Evolutionary conservation across 1,140 invertebrate species (phyloP).

Genomic region (Eciton burchellii): DNA sequence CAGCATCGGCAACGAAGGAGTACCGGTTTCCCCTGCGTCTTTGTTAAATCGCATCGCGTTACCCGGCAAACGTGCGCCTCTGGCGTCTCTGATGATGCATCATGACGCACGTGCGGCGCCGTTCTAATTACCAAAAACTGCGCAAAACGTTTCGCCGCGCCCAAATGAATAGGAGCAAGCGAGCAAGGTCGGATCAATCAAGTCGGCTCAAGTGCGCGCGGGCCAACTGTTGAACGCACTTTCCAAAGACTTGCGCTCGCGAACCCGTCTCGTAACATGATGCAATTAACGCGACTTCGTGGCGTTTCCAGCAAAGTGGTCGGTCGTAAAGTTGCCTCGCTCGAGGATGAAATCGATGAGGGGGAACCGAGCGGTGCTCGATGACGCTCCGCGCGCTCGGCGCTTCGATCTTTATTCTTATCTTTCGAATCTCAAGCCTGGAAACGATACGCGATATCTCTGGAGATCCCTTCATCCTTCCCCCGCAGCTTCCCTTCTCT

Average conservation of each 20-base stretch:
- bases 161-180: constrained; percentile 32
- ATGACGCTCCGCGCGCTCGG: not conserved
- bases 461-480: too few relatives aligned
- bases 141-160: constrained; percentile 17
- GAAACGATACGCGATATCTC: too few relatives aligned
- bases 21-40: not conserved
- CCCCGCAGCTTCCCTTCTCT: too few relatives aligned
- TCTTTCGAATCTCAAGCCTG: too few relatives aligned
- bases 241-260: constrained; percentile 18
- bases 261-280: constrained; percentile 12
- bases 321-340: not conserved
- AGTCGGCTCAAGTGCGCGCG: not conserved
- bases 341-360: not conserved
- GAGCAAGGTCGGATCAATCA: constrained; percentile 58
- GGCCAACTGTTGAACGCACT: constrained; percentile 5
- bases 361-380: not conserved
- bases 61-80: not conserved
- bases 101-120: constrained; percentile 40
- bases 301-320: not conserved
- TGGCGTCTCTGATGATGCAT: not conserved
- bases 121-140: constrained; percentile 60
- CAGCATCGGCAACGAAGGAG: not conserved
- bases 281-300: constrained; percentile 15
- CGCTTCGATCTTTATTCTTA: too few relatives aligned
- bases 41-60: constrained; percentile 5